Conservation (phyloP, 1,140 invertebrate genomes). For the Planococcus citri region DNA sequence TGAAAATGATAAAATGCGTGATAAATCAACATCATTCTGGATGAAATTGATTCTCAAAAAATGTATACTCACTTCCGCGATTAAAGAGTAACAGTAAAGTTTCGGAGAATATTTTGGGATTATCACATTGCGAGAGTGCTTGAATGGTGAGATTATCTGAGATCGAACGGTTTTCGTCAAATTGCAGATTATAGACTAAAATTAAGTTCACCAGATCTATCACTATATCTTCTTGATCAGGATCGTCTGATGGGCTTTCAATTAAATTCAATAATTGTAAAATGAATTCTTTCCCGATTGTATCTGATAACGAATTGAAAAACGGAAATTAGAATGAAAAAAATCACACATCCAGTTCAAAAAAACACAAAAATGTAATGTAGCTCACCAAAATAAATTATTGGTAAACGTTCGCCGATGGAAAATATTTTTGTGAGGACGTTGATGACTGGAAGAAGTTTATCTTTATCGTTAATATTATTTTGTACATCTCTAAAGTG, state of each 20-base stretch:
- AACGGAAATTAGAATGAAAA: neutral
- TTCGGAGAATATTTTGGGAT: constrained; percentile 12
- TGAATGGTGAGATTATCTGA: neutral
- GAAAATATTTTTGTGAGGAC: constrained; percentile 75
- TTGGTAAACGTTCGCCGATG: constrained; percentile 72
- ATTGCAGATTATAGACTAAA: constrained; percentile 10
- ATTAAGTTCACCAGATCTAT: neutral
- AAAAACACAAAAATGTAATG: no score
- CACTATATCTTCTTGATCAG: constrained; percentile 5
- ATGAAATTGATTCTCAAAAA: neutral
- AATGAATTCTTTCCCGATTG: neutral
- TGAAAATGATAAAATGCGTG: constrained; percentile 11
- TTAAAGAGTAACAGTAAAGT: constrained; percentile 10
- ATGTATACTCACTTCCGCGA: constrained; percentile 1
- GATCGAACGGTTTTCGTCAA: neutral
- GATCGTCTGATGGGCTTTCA: constrained; percentile 9
- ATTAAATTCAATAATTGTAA: neutral
- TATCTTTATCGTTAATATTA: constrained; percentile 53
- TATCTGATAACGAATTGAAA: constrained; percentile 2
- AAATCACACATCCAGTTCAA: no score
- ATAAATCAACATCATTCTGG: neutral
- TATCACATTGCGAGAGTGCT: neutral
- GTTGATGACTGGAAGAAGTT: constrained; percentile 58
- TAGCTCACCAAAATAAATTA: constrained; percentile 58
- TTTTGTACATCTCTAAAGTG: constrained; percentile 50